Base-by-base conservation (phyloP, 2,797 vertebrate species). In the Micrastur ruficollis region DNA sequence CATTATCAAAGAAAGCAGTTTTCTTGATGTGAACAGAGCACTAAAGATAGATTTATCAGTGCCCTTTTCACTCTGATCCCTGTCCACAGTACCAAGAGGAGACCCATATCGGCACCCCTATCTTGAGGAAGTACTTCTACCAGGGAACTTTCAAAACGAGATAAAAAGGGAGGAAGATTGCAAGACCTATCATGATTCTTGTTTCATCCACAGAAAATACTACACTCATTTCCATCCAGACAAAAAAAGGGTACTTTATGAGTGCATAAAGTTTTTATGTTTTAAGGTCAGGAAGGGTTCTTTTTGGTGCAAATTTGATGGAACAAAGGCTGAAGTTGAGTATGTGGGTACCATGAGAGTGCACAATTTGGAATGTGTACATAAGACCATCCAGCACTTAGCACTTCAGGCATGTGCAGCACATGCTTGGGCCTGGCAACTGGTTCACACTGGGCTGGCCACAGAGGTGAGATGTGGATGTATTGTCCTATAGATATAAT, bases 1-100 rank as follows among this genome's bases (percentile, higher is more conserved):
- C 93, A 94, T 96, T 94, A 96, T 95, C 92, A 97, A 97, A 96
- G 80, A 95, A 95, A 91, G 72, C 21, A 13, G 47, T 93, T 92
- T 94, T 85, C 80, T 76, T 90, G 80, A 93, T 95, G 86, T 92
- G 92, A 94, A 62, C 65, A 90, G 67, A 95, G 61, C 38, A 86
- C 80, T 89, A 86, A 85, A 93, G 67, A 91, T n/a, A 86, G 42
- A 79, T 25, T 74, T 93, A 82, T 62, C 49, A 65, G 34, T 66
- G 47, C 11, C 86, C 73, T 86, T 93, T 95, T 92, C 81, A 38
- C 29, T 89, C 38, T 91, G 70, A 96, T 90, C 29, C 36, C 76
- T 89, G 71, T 67, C 56, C 88, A 85, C 61, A 89, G 34, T 22
- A 90, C 15, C 46, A 80, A 85, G 34, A 65, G 8, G 31, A 95